A percentile compares a stretch with the other conserved stretches of the same genome.
Conservation (phyloP, 2,888 invertebrate species). For the Ophraella communa region DNA sequence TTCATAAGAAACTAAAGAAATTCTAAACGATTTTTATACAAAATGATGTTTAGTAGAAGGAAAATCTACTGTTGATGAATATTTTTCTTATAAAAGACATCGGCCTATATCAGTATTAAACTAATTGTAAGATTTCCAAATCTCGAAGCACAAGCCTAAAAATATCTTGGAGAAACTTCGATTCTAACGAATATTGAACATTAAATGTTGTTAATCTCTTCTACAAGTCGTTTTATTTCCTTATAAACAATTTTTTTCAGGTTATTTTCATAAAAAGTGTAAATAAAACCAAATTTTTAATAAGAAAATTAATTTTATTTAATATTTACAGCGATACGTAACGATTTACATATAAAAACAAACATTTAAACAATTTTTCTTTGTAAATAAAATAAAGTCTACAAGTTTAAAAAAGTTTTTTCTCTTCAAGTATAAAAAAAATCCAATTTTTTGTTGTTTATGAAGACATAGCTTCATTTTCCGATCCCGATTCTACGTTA, state of each 20-base stretch:
- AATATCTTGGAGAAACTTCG: slow-evolving; percentile 29
- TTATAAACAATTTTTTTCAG: no score
- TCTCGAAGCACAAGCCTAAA: slow-evolving; percentile 32
- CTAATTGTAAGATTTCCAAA: slow-evolving; percentile 12
- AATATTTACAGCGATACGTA: neutral
- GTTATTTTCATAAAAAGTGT: no score
- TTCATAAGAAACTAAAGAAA: no score
- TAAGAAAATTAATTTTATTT: neutral
- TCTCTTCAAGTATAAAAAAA: no score
- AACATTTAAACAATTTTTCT: no score
- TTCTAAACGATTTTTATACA: no score
- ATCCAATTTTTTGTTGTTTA: neutral
- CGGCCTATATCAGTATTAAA: slow-evolving; percentile 57
- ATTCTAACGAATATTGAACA: slow-evolving; percentile 9
- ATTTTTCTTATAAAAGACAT: slow-evolving; percentile 41
- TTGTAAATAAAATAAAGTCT: neutral
- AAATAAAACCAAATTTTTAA: no score
- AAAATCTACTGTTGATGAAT: neutral
- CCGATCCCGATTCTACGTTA: slow-evolving; percentile 23
- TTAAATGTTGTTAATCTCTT: slow-evolving; percentile 31
- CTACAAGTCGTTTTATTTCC: no score
- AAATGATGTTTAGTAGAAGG: no score
- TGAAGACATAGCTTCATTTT: slow-evolving; percentile 16
- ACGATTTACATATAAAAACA: neutral
- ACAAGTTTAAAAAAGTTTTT: neutral